A percentile compares a stretch with the other conserved stretches of the same genome.
Evolutionary conservation across 2,888 invertebrate genomes (phyloP).

Genomic region (Criorhina ranunculi): DNA sequence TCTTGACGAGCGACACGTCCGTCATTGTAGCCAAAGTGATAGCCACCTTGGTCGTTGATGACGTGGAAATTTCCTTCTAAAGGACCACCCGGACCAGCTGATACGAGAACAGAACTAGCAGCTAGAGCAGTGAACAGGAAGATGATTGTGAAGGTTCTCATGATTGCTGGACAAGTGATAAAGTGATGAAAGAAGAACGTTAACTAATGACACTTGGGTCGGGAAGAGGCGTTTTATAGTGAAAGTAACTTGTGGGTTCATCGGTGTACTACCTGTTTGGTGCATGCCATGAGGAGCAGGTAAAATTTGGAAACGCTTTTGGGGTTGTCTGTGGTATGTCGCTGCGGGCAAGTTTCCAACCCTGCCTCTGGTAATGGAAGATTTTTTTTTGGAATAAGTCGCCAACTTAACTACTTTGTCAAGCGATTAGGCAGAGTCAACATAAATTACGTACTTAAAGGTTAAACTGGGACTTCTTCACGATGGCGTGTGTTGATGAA

Average conservation of each 20-base stretch:
- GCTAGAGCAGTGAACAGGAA: slow-evolving; percentile 4
- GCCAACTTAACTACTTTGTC: too few species aligned
- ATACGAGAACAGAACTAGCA: not conserved
- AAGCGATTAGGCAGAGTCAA: too few species aligned
- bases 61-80: slow-evolving; percentile 23
- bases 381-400: not conserved
- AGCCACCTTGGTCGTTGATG: slow-evolving; percentile 43
- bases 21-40: slow-evolving; percentile 68
- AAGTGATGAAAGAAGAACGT: not conserved
- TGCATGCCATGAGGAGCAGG: not conserved
- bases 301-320: not conserved
- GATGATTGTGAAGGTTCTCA: slow-evolving; percentile 44
- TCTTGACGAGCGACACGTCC: slow-evolving; percentile 59
- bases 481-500: too few species aligned
- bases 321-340: not conserved
- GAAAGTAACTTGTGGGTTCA: too few species aligned
- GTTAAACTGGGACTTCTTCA: too few species aligned
- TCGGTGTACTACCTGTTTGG: slow-evolving; percentile 24
- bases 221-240: slow-evolving; percentile 21
- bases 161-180: slow-evolving; percentile 3
- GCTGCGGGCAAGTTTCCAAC: not conserved
- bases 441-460: too few species aligned
- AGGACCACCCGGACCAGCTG: not conserved
- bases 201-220: slow-evolving; percentile 42
- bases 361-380: not conserved